phyloP scores from a whole-genome alignment of 2,113 vertebrate species.

The Gallinago jamesoni region DNA sequence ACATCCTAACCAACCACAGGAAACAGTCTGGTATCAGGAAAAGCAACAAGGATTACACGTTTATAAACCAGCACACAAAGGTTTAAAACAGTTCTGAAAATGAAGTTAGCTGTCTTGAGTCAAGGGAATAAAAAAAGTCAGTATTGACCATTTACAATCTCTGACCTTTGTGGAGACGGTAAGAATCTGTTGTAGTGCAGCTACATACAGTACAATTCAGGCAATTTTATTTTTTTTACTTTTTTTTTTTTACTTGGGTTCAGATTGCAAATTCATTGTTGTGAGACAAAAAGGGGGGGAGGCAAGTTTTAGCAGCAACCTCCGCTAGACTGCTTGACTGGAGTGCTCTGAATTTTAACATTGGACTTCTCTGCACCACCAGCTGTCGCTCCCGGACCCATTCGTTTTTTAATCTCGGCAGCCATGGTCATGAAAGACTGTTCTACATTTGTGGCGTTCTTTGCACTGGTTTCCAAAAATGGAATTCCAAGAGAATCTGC shows the following conservation, averaged over 20 bases:
- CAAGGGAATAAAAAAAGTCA: slow-evolving; percentile 85
- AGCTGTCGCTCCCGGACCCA: slow-evolving; percentile 93
- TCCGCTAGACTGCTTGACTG: slow-evolving; percentile 93
- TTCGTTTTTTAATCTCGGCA: slow-evolving; percentile 97
- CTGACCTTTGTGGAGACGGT: slow-evolving; percentile 88
- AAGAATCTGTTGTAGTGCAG: slow-evolving; percentile 94
- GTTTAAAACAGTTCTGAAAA: slow-evolving; percentile 90
- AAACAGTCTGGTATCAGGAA: slow-evolving; percentile 88
- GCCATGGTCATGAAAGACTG: slow-evolving; percentile 99
- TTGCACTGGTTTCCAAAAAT: slow-evolving; percentile 97
- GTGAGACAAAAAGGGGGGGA: slow-evolving; percentile 77
- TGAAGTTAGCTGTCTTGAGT: slow-evolving; percentile 87
- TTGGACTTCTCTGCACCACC: slow-evolving; percentile 92
- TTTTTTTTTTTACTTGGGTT: slow-evolving; percentile 85
- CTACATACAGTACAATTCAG: slow-evolving; percentile 99
- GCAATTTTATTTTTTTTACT: slow-evolving; percentile 62
- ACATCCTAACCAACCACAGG: slow-evolving; percentile 85
- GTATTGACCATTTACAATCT: slow-evolving; percentile 87
- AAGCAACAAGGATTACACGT: slow-evolving; percentile 90
- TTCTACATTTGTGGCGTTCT: slow-evolving; percentile 98
- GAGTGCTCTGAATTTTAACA: slow-evolving; percentile 98
- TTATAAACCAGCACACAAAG: slow-evolving; percentile 89
- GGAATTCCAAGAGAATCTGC: slow-evolving; percentile 95
- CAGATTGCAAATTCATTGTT: slow-evolving; percentile 86
- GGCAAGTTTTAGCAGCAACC: slow-evolving; percentile 89